Evolutionary conservation across 2,797 vertebrate species (phyloP), one percentile per base, ranked within the genome.

Genomic region (Centroberyx gerrardi): DNA sequence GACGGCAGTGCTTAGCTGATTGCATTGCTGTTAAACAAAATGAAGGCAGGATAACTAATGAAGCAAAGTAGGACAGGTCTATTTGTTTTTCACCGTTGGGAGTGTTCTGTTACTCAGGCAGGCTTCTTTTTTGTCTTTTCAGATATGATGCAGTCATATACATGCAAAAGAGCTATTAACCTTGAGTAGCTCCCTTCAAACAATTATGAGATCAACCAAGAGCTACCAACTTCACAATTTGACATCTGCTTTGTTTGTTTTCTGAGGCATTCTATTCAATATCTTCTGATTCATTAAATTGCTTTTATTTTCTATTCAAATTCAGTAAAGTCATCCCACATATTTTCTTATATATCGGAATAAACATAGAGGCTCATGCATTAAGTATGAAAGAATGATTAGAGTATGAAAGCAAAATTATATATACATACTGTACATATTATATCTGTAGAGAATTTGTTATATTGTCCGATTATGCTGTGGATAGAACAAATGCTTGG

Each of bases 241-340:
- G 65, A 72, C n/a, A 15, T 14, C 54, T 64, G 56, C 55, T n/a
- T 60, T 72, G 38, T 9, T 40, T 40, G 38, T 12, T 8, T 40
- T 40, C 38, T 10, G 8, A 12, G 10, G 38, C 8, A 9, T 40
- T 7, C 38, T 40, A 9, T 40, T 40, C 38, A 40, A 8, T 22
- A 22, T 22, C 22, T 22, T 22, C 10, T 12, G 38, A 9, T 40
- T 40, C 8, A 49, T 77, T 58, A 36, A 76, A 55, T 84, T 28
- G 46, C 17, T 64, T 82, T 63, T 66, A 68, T 76, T 78, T 64
- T 8, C 56, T 68, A 56, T 36, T 40, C 10, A 66, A 66, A 67
- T 49, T n/a, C 56, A 1, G 18, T 68, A 18, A 76, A 74, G 72
- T 49, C 33, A 33, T 74, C 40, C 2, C 22, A 64, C 36, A 60